Base-by-base conservation (phyloP, 1,140 invertebrate species). In the Meloidogyne chitwoodi region DNA sequence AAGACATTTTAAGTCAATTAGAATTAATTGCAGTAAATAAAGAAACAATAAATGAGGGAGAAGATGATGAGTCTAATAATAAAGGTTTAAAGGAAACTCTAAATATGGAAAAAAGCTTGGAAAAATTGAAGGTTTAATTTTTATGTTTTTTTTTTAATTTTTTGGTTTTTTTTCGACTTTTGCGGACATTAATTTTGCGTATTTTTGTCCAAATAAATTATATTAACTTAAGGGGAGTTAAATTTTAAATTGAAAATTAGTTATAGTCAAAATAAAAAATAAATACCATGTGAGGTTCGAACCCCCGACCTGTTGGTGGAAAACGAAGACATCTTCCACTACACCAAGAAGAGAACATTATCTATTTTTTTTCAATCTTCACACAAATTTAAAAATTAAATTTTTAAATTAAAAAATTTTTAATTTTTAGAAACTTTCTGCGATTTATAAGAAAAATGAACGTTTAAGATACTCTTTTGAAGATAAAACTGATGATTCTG, bases 401-500 rank as follows among this genome's bases (percentile, higher is more conserved):
- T 64, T 26, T 65, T 65, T 65, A 31, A 31, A 8, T 34, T 27
- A 27, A 66, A 27, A 66, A 64, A n/a, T 29, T 14, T 29, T 11
- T 11, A 12, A 12, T n/a, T 34, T n/a, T 27, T 11, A 34, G 64
- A 29, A 34, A 29, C 64, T 66, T 66, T 66, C 64, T 66, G 12
- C 26, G 14, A 34, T 66, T 66, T 31, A 48, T 29, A 77, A 79
- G 48, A 79, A 82, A 14, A 68, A 81, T 63, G 75, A 70, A 14
- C 24, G 12, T 11, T 31, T 70, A 11, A 27, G 61, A 16, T 76
- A 79, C 6, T 80, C 83, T 74, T 44, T 80, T 19, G 81, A 80
- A 24, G 65, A 84, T 0, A 34, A 80, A 19, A 83, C 74, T 48
- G 81, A 68, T 2, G 78, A 83, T 8, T 64, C 79, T 68, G 79